Base-by-base conservation (phyloP, 2,113 vertebrate genomes). In the Geothlypis trichas region DNA sequence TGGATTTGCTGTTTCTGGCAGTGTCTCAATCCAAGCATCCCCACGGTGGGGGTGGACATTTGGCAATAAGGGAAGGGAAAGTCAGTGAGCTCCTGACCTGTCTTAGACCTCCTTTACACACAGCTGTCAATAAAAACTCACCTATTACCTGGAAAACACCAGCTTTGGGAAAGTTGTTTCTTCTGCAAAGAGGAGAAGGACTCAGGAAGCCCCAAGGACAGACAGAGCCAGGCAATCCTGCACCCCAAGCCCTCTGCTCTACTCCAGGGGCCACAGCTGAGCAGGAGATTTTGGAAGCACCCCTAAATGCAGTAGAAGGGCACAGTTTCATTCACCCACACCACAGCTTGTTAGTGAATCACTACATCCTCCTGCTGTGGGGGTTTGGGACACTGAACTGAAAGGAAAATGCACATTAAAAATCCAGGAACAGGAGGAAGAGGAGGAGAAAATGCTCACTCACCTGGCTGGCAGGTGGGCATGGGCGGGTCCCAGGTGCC, bases 381-480 rank as follows among this genome's bases (percentile, higher is more conserved):
- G 57, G 22, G 17, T 18, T 33, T 55, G 49, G 41, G 49, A 27
- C 7, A 5, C n/a, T 5, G 58, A 22, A 39, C n/a, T 33, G 68
- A 11, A 18, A 22, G 13, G 42, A 11, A 58, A 81, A 81, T 11
- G n/a, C 5, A 5, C 11, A 13, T 49, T 27, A 41, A 14, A 61
- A 61, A 19, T 2, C 15, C 12, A 10, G 24, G 30, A n/a, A 2
- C 2, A 14, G 79, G 52, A 41, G 44, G 5, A 2, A 24, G 55
- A 59, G 54, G 54, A 39, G 37, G 37, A 31, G 57, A 13, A 30
- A 20, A 30, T 3, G 13, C 13, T 18, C 2, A 95, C 97, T 87
- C 86, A 98, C 97, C 92, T 52, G 95, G 97, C 66, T 15, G 78
- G 75, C 97, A 97, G 72, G 85, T 10, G 17, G 97, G 97, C 55